Evolutionary conservation across 1,140 invertebrate genomes (phyloP).

Genomic region (Neodiprion fabricii): DNA sequence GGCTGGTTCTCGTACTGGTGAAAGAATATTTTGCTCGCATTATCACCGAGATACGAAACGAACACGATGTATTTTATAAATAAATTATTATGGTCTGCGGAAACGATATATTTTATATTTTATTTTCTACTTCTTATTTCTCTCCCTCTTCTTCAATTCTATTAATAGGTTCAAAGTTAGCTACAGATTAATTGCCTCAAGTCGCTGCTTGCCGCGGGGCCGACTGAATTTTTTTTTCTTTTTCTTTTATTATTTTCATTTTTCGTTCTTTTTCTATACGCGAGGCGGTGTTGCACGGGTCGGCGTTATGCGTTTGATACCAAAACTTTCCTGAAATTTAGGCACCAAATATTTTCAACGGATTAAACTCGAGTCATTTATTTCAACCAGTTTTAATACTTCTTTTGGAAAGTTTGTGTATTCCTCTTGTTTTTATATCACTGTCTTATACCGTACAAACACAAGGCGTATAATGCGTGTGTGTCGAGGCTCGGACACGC

Average conservation of each 20-base stretch:
- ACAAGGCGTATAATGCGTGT: too few relatives aligned
- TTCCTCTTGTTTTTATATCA: too few relatives aligned
- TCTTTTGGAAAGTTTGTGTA: not conserved
- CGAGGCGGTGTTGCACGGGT: not conserved
- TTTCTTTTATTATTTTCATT: not conserved
- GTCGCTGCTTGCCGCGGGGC: not conserved
- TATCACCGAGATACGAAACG: too few relatives aligned
- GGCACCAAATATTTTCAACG: constrained; percentile 1
- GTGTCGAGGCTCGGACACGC: too few relatives aligned
- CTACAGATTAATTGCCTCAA: constrained; percentile 3
- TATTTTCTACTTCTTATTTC: too few relatives aligned
- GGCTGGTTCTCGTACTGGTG: too few relatives aligned
- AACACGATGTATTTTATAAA: too few relatives aligned
- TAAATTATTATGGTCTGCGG: too few relatives aligned
- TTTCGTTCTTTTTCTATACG: not conserved
- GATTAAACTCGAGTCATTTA: not conserved
- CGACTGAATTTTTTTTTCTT: not conserved
- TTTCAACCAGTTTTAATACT: not conserved
- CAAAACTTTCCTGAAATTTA: constrained; percentile 2
- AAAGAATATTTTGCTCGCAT: too few relatives aligned
- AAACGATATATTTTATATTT: too few relatives aligned
- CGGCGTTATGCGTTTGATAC: not conserved
- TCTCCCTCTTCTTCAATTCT: not conserved
- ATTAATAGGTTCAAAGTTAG: constrained; percentile 5
- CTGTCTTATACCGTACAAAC: too few relatives aligned